Base-by-base conservation (phyloP, 2,888 invertebrate genomes). In the Malachius bipustulatus region DNA sequence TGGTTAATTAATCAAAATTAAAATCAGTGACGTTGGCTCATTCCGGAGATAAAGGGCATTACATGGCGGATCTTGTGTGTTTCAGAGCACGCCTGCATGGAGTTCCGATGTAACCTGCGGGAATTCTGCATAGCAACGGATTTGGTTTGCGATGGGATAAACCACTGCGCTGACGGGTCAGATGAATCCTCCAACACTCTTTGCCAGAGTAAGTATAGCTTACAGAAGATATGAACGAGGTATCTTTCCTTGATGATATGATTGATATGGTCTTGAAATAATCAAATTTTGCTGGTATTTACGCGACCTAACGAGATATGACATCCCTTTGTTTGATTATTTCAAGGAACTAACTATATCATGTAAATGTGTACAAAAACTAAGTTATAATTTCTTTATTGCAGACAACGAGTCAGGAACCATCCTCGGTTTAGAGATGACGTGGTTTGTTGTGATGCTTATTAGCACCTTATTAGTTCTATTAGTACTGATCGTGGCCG, bases 41-140 rank as follows among this genome's bases (percentile, higher is more conserved):
- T n/a, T n/a, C n/a, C n/a, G n/a, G n/a, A n/a, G n/a, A n/a, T n/a
- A n/a, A n/a, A n/a, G n/a, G n/a, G n/a, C n/a, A n/a, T n/a, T n/a
- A n/a, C n/a, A n/a, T n/a, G n/a, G n/a, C n/a, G n/a, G n/a, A n/a
- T n/a, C n/a, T n/a, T 33, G 27, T 34, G 36, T 48, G 44, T 66
- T 73, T 45, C 75, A 85, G 87, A 85, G 59, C 85, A 87, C 59
- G 77, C 82, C 38, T 88, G 88, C 66, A 83, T 82, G 58, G 87
- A 88, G 64, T 90, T 88, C 65, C 73, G 83, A 47, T 91, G 91
- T 63, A 80, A 76, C 55, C 74, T 80, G 56, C 78, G 84, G 45
- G 82, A 87, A 65, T 85, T 89, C 69, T 94, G 93, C 71, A 89
- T 93, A 55, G 82, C 85, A 61, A 82, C 80, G 40, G 89, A 90